phyloP scores from a whole-genome alignment of 2,113 vertebrate species.

The Tyrannus savana region DNA sequence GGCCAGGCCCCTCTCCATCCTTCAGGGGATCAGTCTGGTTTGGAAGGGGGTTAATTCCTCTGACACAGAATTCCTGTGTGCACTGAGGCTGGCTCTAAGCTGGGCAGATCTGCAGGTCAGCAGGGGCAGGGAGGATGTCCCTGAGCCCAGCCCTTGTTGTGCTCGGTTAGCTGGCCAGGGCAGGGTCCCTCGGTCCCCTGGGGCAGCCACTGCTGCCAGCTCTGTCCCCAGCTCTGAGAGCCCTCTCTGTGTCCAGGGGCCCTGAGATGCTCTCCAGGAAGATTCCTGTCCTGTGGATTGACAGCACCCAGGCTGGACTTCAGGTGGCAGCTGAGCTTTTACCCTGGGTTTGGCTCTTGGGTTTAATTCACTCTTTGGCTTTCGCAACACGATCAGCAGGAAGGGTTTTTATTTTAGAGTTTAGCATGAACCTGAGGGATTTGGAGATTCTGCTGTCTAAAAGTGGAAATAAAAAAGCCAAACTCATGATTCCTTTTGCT shows the following conservation, averaged over 20 bases:
- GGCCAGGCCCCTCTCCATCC: constrained; percentile 52
- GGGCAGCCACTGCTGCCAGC: not conserved
- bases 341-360: not conserved
- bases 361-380: not conserved
- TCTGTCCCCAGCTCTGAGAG: not conserved
- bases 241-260: not conserved
- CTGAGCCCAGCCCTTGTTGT: not conserved
- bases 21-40: constrained; percentile 70
- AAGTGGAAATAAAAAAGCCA: not conserved
- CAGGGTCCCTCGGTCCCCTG: not conserved
- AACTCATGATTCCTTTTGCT: not conserved
- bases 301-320: not conserved
- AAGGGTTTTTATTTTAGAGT: not conserved
- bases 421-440: not conserved
- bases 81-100: not conserved
- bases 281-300: not conserved
- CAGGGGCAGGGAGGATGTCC: not conserved
- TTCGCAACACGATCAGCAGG: not conserved
- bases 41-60: constrained; percentile 49
- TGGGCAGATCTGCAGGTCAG: constrained; percentile 57
- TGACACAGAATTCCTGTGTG: not conserved
- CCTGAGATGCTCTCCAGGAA: not conserved
- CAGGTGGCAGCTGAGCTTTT: not conserved
- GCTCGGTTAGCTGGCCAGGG: not conserved
- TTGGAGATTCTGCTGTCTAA: not conserved